These are phyloP conservation scores for Isichthys henryi DNA, from an alignment of 2,113 vertebrate species.

Conservation along the genomic window DNA sequence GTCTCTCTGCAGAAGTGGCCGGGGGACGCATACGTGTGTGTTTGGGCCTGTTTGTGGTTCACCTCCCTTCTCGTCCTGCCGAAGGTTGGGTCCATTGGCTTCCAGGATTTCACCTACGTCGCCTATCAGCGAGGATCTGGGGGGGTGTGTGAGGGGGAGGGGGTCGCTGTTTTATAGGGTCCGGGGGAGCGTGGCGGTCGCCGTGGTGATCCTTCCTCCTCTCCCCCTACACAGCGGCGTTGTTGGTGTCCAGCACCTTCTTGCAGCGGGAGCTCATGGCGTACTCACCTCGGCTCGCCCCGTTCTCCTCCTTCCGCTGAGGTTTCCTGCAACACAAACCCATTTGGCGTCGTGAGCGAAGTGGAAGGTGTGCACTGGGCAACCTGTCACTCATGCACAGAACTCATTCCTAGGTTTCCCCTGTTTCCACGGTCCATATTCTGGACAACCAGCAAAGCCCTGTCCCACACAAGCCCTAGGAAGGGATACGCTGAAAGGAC, in stretches of 20 bases:
- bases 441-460: background rate
- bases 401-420: background rate
- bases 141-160: background rate
- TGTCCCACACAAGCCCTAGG: background rate
- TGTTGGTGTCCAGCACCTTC: constrained; percentile 78
- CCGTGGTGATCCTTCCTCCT: constrained; percentile 33
- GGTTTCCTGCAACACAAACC: constrained; percentile 78
- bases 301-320: constrained; percentile 89
- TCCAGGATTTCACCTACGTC: constrained; percentile 43
- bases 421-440: background rate
- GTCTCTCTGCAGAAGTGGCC: constrained; percentile 26
- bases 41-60: constrained; percentile 15
- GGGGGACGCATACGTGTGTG: background rate
- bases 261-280: constrained; percentile 92
- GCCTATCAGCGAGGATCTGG: constrained; percentile 35
- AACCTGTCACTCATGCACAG: background rate
- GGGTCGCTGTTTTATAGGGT: constrained; percentile 27
- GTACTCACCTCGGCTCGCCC: constrained; percentile 85
- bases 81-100: constrained; percentile 26
- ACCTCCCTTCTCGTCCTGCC: background rate
- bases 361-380: background rate
- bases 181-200: constrained; percentile 19
- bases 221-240: constrained; percentile 72
- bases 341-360: background rate
- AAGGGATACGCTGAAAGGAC: background rate